phyloP scores from a whole-genome alignment of 2,113 vertebrate species.

The Platysteira castanea region DNA sequence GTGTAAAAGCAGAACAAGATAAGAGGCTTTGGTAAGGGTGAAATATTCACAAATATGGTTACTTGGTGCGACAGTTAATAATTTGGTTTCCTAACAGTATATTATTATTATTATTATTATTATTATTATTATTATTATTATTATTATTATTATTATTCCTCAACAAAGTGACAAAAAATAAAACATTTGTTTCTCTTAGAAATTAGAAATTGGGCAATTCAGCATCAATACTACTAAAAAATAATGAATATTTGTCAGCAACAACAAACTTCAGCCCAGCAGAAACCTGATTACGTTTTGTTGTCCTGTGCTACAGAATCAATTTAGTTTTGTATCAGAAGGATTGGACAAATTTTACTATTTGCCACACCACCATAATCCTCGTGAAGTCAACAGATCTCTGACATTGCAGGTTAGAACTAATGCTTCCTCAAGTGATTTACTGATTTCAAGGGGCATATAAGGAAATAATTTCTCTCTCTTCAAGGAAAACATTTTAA shows the following conservation, averaged over 20 bases:
- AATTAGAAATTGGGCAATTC: not conserved
- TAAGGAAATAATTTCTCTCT: not conserved
- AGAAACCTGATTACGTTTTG: not conserved
- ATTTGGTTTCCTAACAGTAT: not conserved
- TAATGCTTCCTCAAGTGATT: not conserved
- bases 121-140: not conserved
- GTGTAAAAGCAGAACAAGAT: conserved; percentile 76
- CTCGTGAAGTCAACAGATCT: not conserved
- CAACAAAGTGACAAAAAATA: not conserved
- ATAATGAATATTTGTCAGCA: not conserved
- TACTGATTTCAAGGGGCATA: not conserved
- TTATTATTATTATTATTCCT: not conserved
- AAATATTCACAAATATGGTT: conserved; percentile 61
- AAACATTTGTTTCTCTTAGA: not conserved
- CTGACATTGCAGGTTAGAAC: not conserved
- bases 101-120: not conserved
- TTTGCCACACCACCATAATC: not conserved
- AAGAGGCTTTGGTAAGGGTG: conserved; percentile 65
- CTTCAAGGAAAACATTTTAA: not conserved
- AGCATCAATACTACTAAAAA: not conserved
- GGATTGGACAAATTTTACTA: not conserved
- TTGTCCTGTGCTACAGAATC: not conserved
- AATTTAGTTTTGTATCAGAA: not conserved
- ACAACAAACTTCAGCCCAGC: not conserved
- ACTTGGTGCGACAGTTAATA: conserved; percentile 48